Conservation (phyloP, 2,797 vertebrate species). For the Macroramphosus scolopax region DNA sequence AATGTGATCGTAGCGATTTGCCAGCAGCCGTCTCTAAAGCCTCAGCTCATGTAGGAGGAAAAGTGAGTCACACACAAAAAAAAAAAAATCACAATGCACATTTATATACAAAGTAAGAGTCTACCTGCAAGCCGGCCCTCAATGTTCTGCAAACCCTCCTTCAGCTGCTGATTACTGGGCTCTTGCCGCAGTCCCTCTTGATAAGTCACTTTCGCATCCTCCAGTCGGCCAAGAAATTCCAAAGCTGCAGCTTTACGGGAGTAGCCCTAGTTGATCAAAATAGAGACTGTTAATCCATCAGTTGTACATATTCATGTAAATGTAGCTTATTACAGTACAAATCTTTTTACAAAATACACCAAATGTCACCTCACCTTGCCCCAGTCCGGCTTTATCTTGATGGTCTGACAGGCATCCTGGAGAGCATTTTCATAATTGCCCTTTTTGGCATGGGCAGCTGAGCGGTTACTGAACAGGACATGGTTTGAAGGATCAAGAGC, state of each 20-base stretch:
- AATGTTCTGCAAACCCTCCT: conserved; percentile 83
- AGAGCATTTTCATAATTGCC: conserved; percentile 86
- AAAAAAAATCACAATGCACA: not conserved
- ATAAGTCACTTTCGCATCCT: conserved; percentile 89
- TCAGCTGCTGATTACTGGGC: conserved; percentile 82
- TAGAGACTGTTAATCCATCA: not conserved
- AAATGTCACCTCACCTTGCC: conserved; percentile 83
- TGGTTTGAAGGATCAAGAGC: conserved; percentile 88
- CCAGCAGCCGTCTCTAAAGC: conserved; percentile 17
- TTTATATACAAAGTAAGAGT: conserved; percentile 7
- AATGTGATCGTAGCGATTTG: conserved; percentile 14
- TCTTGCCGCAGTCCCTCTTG: conserved; percentile 89
- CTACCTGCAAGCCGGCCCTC: conserved; percentile 82
- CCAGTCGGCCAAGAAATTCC: conserved; percentile 90
- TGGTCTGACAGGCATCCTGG: conserved; percentile 88
- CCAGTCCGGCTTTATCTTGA: conserved; percentile 94
- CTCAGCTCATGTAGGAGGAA: conserved; percentile 10
- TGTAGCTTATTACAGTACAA: not conserved
- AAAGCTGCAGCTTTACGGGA: conserved; percentile 91
- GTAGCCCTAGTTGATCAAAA: conserved; percentile 81
- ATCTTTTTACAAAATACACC: too few relatives aligned
- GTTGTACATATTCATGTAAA: not conserved
- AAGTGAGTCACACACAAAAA: conserved; percentile 26
- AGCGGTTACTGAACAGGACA: conserved; percentile 92
- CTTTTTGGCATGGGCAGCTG: conserved; percentile 83